Evolutionary conservation across 1,140 invertebrate genomes (phyloP).

Genomic region (Drosophila sproati): DNA sequence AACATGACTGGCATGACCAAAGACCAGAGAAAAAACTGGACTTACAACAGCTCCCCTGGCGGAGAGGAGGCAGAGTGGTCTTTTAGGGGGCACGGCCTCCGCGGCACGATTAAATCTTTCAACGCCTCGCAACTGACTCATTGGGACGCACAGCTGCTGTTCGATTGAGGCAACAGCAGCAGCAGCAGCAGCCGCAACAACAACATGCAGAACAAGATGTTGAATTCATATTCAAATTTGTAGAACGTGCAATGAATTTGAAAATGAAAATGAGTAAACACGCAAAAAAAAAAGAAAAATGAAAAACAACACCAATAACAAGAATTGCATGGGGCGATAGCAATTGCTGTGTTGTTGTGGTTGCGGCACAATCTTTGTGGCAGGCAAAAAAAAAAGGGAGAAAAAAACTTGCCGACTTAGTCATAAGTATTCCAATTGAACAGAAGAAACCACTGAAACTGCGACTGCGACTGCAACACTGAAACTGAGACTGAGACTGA

Average conservation of each 20-base stretch:
- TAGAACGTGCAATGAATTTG: slow-evolving; percentile 77
- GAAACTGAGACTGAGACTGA: slow-evolving; percentile 14
- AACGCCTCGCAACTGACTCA: slow-evolving; percentile 76
- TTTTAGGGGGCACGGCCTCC: slow-evolving; percentile 35
- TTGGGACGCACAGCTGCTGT: slow-evolving; percentile 58
- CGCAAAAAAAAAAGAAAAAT: slow-evolving; percentile 40
- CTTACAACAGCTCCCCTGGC: slow-evolving; percentile 25
- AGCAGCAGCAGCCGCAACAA: background rate
- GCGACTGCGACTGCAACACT: slow-evolving; percentile 28
- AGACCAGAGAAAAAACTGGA: slow-evolving; percentile 54
- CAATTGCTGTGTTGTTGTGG: slow-evolving; percentile 43
- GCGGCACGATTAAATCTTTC: slow-evolving; percentile 72
- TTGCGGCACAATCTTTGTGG: slow-evolving; percentile 39
- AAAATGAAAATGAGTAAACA: slow-evolving; percentile 69
- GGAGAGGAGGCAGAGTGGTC: slow-evolving; percentile 3
- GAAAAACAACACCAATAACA: slow-evolving; percentile 29
- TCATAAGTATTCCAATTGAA: slow-evolving; percentile 62
- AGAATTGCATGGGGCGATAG: slow-evolving; percentile 51
- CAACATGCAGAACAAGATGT: slow-evolving; percentile 39
- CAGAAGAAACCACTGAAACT: slow-evolving; percentile 56
- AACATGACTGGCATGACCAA: slow-evolving; percentile 42
- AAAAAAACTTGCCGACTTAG: slow-evolving; percentile 61
- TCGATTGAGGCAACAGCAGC: slow-evolving; percentile 42
- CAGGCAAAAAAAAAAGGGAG: slow-evolving; percentile 40
- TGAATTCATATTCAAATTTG: slow-evolving; percentile 78